A percentile compares a stretch with the other conserved stretches of the same genome.
These are phyloP conservation scores for Meles meles DNA, from an alignment of 2,113 vertebrate species.

Conservation along the genomic window DNA sequence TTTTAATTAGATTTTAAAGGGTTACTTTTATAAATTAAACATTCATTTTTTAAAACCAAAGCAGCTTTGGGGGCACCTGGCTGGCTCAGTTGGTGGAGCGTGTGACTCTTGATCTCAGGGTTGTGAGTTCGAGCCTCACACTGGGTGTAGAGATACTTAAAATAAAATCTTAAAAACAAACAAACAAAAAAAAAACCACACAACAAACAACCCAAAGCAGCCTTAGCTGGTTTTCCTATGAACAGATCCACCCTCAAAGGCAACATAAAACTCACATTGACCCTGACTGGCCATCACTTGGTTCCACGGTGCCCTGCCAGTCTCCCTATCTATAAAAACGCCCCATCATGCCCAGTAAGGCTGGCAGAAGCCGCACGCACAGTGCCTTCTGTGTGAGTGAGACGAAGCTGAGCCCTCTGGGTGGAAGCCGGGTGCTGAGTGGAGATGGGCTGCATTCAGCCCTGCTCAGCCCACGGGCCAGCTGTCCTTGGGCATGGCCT, in stretches of 20 bases:
- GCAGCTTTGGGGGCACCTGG: not conserved
- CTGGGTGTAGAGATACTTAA: not conserved
- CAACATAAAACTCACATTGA: not conserved
- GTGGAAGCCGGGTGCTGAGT: not conserved
- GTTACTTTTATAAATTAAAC: conserved; percentile 17
- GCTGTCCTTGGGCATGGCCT: not conserved
- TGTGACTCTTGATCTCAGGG: not conserved
- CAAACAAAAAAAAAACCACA: not conserved
- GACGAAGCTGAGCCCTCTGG: not conserved
- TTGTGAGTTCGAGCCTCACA: not conserved
- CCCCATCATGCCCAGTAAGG: not conserved
- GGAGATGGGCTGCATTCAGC: not conserved
- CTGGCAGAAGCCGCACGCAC: not conserved
- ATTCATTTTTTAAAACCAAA: conserved; percentile 18
- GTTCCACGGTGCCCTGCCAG: not conserved
- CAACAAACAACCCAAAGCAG: not conserved
- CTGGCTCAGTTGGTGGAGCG: not conserved
- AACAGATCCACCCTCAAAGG: not conserved
- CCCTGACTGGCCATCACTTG: not conserved
- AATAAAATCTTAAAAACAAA: not conserved
- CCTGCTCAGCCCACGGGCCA: not conserved
- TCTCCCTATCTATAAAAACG: not conserved
- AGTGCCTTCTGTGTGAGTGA: not conserved
- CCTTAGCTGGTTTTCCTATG: not conserved
- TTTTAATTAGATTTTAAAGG: not conserved